These are phyloP conservation scores for Florisuga fusca DNA, from an alignment of 2,797 vertebrate genomes.

Conservation along the genomic window DNA sequence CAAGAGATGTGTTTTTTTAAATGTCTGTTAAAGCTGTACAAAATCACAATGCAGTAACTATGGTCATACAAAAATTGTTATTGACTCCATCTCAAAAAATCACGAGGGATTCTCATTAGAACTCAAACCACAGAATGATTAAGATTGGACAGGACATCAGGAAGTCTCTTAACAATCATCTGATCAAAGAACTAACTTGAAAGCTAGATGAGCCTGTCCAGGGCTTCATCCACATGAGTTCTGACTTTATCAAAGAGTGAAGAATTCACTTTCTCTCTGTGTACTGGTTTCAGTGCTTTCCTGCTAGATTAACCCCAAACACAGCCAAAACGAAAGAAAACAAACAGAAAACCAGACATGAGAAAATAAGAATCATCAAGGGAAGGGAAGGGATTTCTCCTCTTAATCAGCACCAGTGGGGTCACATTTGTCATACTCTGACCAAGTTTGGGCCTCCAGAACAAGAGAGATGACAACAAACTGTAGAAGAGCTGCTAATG, in stretches of 20 bases:
- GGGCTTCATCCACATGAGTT: not conserved
- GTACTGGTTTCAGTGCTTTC: not conserved
- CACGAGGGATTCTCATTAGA: not conserved
- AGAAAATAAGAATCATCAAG: not conserved
- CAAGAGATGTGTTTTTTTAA: not conserved
- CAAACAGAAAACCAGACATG: accelerated
- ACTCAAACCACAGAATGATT: not conserved
- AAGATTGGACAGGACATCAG: not conserved
- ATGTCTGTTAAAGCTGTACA: not conserved
- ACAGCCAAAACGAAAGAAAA: not conserved
- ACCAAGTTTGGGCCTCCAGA: not conserved
- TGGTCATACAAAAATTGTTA: not conserved
- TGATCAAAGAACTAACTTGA: not conserved
- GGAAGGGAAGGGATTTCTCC: not conserved
- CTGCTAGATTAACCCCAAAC: not conserved
- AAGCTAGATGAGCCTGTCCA: not conserved
- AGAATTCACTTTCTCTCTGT: not conserved
- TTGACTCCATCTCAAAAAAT: not conserved
- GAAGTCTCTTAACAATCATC: not conserved
- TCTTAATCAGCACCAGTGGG: not conserved
- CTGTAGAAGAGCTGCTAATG: not conserved
- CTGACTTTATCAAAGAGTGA: not conserved
- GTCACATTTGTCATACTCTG: not conserved
- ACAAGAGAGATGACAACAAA: not conserved
- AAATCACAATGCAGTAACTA: not conserved